Percentiles rank a stretch among this genome's conserved stretches.
These are phyloP conservation scores for Buphagus erythrorhynchus DNA, from an alignment of 2,797 vertebrate genomes.

Conservation along the genomic window DNA sequence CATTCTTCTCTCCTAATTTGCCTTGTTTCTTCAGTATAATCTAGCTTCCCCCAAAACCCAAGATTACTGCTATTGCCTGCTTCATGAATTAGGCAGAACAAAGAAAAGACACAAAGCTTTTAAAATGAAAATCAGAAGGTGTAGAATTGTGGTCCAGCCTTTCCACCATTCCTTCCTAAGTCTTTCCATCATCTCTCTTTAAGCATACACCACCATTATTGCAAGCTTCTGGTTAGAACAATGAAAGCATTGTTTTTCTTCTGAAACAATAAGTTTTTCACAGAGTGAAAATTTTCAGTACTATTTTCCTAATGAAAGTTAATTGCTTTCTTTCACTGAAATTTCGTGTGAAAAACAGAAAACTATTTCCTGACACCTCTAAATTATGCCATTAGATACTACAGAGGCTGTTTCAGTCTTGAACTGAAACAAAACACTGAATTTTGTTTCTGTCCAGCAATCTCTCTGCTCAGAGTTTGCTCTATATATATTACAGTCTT, in stretches of 20 bases:
- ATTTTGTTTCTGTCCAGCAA: background rate
- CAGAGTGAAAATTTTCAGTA: background rate
- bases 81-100: constrained; percentile 50
- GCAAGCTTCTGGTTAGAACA: background rate
- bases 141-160: background rate
- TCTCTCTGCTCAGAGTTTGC: background rate
- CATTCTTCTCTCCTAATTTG: background rate
- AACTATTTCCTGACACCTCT: background rate
- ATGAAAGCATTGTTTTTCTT: background rate
- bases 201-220: background rate
- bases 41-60: background rate
- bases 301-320: constrained; percentile 1
- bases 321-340: background rate
- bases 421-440: background rate
- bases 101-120: background rate
- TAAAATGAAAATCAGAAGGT: background rate
- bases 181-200: background rate
- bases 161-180: background rate
- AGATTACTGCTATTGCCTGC: background rate
- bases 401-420: background rate
- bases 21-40: background rate
- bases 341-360: background rate
- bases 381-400: background rate
- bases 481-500: background rate
- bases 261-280: background rate